A percentile compares a stretch with the other conserved stretches of the same genome.
These are phyloP conservation scores for Urocitellus parryii DNA, from an alignment of 2,113 vertebrate genomes.

Conservation along the genomic window DNA sequence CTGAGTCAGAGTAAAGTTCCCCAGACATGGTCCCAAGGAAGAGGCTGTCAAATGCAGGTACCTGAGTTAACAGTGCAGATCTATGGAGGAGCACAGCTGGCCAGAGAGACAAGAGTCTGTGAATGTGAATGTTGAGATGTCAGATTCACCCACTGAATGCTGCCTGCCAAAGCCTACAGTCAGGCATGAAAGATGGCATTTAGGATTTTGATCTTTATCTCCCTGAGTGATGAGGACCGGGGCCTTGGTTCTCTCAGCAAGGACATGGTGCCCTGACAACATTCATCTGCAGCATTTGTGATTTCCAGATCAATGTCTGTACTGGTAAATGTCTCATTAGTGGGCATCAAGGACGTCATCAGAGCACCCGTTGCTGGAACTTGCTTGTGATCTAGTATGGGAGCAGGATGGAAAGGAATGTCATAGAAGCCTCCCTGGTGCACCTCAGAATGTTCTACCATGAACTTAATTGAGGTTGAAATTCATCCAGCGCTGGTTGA, in stretches of 20 bases:
- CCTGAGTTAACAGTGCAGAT: no score
- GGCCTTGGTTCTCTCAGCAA: fast-evolving
- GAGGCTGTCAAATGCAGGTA: fast-evolving
- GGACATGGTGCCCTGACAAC: fast-evolving
- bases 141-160: no score
- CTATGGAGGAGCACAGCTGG: neutral
- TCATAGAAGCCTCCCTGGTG: neutral
- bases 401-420: fast-evolving
- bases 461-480: neutral
- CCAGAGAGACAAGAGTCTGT: fast-evolving
- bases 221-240: neutral
- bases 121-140: no score
- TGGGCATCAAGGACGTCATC: fast-evolving
- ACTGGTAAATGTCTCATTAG: fast-evolving
- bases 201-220: neutral
- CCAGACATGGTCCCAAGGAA: fast-evolving
- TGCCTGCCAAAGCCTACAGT: no score
- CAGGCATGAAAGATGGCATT: no score
- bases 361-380: fast-evolving
- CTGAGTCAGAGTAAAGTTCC: neutral
- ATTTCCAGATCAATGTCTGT: no score
- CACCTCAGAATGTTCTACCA: neutral
- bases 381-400: neutral
- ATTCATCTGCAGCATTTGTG: fast-evolving
- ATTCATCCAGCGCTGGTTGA: neutral